Conservation (phyloP, 2,113 vertebrate genomes). For the Lipophrys pholis region DNA sequence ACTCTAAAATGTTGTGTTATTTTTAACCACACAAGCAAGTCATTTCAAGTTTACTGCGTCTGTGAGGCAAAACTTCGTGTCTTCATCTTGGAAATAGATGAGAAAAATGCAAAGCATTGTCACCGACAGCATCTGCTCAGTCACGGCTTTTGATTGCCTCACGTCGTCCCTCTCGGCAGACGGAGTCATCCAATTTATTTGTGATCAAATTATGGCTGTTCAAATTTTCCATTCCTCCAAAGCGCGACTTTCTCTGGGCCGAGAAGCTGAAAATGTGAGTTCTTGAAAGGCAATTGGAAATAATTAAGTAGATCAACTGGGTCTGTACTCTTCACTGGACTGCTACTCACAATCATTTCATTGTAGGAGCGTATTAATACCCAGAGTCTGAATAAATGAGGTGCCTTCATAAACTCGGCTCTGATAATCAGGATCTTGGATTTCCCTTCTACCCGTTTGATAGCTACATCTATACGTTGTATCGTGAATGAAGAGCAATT, state of each 20-base stretch:
- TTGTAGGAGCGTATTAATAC: background rate
- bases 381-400: slow-evolving; percentile 5
- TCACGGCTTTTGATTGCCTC: no score
- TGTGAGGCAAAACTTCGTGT: no score
- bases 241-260: background rate
- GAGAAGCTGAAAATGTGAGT: background rate
- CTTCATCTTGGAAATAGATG: no score
- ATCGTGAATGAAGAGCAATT: slow-evolving; percentile 5
- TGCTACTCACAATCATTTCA: background rate
- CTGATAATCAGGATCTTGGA: slow-evolving; percentile 3
- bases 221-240: background rate
- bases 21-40: background rate
- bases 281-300: background rate
- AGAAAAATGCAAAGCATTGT: background rate
- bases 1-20: background rate
- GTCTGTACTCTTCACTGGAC: background rate
- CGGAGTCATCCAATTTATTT: background rate
- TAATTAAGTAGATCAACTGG: background rate
- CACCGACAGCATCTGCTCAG: background rate
- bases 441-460: background rate
- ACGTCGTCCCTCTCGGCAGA: background rate
- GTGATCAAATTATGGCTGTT: background rate
- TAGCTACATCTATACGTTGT: slow-evolving; percentile 13
- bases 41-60: background rate
- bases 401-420: background rate